Evolutionary conservation across 2,888 invertebrate species (phyloP), one percentile per base, ranked within the genome.

Genomic region (Drosophila phalerata): DNA sequence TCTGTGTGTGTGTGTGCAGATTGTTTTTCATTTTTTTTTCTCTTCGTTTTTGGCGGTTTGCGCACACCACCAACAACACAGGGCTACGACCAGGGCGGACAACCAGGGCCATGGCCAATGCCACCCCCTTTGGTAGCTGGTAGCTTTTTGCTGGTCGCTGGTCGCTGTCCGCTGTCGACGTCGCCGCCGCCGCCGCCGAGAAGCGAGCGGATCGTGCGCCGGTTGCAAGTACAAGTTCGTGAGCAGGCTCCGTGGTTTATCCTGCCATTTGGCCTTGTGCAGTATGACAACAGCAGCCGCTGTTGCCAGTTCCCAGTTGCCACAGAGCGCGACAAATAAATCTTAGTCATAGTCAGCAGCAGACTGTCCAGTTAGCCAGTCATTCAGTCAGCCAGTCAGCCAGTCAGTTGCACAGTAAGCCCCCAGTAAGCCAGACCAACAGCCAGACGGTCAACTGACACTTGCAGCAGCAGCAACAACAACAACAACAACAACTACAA

Each of bases 231-330:
- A 65, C 62, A 64, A 60, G 74, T 67, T 80, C 72, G 74, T 60
- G 64, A 56, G 45, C 90, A 91, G 91, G 91, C 91, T 91, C 91
- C 91, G 89, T 91, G 91, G 91, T 86, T 90, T 90, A 90, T 91
- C 91, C 91, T 91, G 91, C 73, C 82, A 72, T 80, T 79, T 87
- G 90, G 85, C 86, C 88, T 90, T 84, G 90, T 90, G 89, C 91
- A 91, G 91, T 91, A 84, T 85, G 84, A 83, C 88, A 86, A 85
- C 90, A 91, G 89, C 91, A 91, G 91, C 89, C 91, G 91, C 89
- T 90, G 89, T 88, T 88, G 90, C 87, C 90, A 91, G 91, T 91
- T 77, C 88, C 83, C 82, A 83, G 84, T 70, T 71, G 77, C 73
- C 81, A 49, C 69, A 74, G 71, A 69, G 77, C 73, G 79, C 77